phyloP scores from a whole-genome alignment of 2,797 vertebrate genomes.

The Telmatherina bonti region DNA sequence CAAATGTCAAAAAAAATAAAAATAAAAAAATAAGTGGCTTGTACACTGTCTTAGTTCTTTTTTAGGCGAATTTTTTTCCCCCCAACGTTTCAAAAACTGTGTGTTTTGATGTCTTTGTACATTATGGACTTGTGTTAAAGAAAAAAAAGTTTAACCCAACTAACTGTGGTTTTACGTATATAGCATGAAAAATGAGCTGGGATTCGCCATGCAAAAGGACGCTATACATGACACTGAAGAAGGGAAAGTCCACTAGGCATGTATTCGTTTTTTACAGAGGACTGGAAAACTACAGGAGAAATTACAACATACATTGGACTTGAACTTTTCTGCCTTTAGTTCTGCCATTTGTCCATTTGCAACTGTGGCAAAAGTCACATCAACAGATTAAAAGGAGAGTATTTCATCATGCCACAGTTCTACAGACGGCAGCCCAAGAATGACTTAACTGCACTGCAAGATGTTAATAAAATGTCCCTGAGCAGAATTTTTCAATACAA shows the following conservation, averaged over 20 bases:
- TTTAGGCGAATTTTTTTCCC: too few species aligned
- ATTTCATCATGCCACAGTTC: constrained; percentile 42
- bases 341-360: background rate
- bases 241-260: too few species aligned
- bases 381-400: constrained; percentile 24
- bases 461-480: constrained; percentile 57
- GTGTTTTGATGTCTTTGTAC: too few species aligned
- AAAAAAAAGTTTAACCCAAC: background rate
- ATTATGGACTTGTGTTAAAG: background rate
- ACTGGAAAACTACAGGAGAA: too few species aligned
- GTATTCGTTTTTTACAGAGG: background rate
- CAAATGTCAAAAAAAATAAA: too few species aligned
- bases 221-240: too few species aligned
- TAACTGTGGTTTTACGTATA: background rate
- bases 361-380: constrained; percentile 30
- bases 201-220: too few species aligned
- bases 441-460: constrained; percentile 48
- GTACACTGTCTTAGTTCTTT: too few species aligned
- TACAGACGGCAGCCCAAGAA: constrained; percentile 30
- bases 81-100: too few species aligned
- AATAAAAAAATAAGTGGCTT: too few species aligned
- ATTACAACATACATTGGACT: background rate
- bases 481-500: constrained; percentile 56
- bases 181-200: too few species aligned
- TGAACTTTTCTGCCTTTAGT: background rate